phyloP scores from a whole-genome alignment of 1,140 invertebrate species.

The Nixonia krombeini region DNA sequence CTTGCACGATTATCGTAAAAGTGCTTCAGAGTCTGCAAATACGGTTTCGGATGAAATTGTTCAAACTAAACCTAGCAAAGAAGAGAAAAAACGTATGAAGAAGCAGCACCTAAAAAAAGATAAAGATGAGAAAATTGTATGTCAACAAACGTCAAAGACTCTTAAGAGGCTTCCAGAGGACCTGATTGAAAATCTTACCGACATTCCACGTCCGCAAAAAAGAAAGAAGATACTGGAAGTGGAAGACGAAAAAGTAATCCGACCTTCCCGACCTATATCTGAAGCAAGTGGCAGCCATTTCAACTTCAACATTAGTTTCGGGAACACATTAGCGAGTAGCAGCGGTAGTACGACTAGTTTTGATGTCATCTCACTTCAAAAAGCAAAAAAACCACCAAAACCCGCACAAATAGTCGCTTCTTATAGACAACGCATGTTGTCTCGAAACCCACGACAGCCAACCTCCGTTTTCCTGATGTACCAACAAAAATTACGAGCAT shows the following conservation, averaged over 20 bases:
- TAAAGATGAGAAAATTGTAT: constrained; percentile 4
- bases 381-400: constrained; percentile 16
- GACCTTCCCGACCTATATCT: neutral
- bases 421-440: constrained; percentile 21
- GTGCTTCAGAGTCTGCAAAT: too few species aligned
- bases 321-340: constrained; percentile 1
- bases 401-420: constrained; percentile 4
- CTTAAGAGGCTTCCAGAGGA: constrained; percentile 20
- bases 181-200: neutral
- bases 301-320: neutral
- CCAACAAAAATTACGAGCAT: constrained; percentile 20
- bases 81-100: constrained; percentile 6
- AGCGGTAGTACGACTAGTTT: constrained; percentile 38
- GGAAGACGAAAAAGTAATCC: neutral
- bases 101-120: neutral
- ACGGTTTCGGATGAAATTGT: too few species aligned
- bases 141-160: neutral
- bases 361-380: constrained; percentile 14
- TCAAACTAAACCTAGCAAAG: neutral
- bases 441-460: constrained; percentile 16
- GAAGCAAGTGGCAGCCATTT: neutral
- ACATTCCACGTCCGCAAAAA: neutral
- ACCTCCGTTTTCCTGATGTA: constrained; percentile 12
- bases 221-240: neutral
- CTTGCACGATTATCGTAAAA: too few species aligned